These are phyloP conservation scores for Acanthurus leucopareius DNA, from an alignment of 2,797 vertebrate species.

Conservation along the genomic window DNA sequence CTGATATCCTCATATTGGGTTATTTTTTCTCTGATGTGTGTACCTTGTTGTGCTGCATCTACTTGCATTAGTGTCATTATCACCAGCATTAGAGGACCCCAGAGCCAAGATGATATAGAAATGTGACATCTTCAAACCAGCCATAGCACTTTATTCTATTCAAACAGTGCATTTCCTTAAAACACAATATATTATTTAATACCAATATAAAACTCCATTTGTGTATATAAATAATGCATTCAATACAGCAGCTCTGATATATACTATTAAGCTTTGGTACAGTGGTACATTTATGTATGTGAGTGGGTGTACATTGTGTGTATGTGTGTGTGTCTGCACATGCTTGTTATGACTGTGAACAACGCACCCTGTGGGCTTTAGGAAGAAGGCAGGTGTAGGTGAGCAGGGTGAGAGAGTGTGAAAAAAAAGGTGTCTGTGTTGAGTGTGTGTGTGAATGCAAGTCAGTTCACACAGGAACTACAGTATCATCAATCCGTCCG, in stretches of 20 bases:
- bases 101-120: conserved; percentile 82
- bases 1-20: background rate
- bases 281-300: conserved; percentile 80
- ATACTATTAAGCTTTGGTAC: conserved; percentile 93
- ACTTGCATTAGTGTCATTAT: conserved; percentile 14
- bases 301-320: conserved; percentile 33
- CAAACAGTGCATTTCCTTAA: conserved; percentile 92
- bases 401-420: conserved; percentile 4
- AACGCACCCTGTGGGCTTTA: conserved; percentile 43
- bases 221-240: conserved; percentile 96
- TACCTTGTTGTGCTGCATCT: background rate
- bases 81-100: conserved; percentile 31
- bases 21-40: conserved; percentile 16
- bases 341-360: conserved; percentile 40
- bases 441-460: conserved; percentile 22
- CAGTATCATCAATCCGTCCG: conserved; percentile 29
- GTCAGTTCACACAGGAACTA: conserved; percentile 57
- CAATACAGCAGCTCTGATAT: conserved; percentile 89
- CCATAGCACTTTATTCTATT: conserved; percentile 93
- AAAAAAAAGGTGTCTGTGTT: conserved; percentile 46
- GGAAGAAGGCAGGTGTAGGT: conserved; percentile 39
- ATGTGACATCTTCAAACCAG: conserved; percentile 91
- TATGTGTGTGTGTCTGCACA: conserved; percentile 40
- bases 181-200: conserved; percentile 91
- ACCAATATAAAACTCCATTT: conserved; percentile 94